Base-by-base conservation (phyloP, 1,140 invertebrate genomes). In the Hylaeus anthracinus region DNA sequence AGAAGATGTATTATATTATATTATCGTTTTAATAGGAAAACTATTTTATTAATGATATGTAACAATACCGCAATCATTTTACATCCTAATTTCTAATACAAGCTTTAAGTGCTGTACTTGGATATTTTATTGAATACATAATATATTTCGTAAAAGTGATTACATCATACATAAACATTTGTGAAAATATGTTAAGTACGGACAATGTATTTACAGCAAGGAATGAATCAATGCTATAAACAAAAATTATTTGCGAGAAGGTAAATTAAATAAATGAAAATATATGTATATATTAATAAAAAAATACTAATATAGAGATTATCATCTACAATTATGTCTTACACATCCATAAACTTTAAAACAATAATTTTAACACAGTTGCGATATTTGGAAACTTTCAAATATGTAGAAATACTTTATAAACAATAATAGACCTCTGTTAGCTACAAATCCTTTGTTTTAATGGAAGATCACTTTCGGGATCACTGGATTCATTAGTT, bases 401-500 rank as follows among this genome's bases (percentile, higher is more conserved):
- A 82, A 78, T 26, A 39, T 48, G 60, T 43, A 10, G 26, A 60
- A 41, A 65, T 48, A 61, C 70, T 74, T 81, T 66, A 56, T 26
- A 45, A 69, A 72, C 58, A 72, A 75, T n/a, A 43, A 53, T 41
- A 70, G 72, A 83, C 66, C 51, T 78, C 74, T 75, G 80, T 85
- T 88, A 90, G 78, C 87, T 89, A 37, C 67, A 43, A 1, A 90
- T 65, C n/a, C 86, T 85, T 82, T 83, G 80, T 9, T 88, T 70
- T 1, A 90, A 72, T 3, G 88, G 88, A 63, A 88, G 72, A 84
- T 90, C 87, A 69, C 87, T 90, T 26, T 90, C 87, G 14, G 86
- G 88, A 74, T 89, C 88, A 60, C 88, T 90, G 2, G 83, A 88
- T 26, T 86, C 77, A 15, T 78, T 82, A 15, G 5, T 66, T 55